Percentiles rank a stretch among this genome's conserved stretches.
Evolutionary conservation across 1,140 invertebrate species (phyloP).

Genomic region (Drosophila takahashii): DNA sequence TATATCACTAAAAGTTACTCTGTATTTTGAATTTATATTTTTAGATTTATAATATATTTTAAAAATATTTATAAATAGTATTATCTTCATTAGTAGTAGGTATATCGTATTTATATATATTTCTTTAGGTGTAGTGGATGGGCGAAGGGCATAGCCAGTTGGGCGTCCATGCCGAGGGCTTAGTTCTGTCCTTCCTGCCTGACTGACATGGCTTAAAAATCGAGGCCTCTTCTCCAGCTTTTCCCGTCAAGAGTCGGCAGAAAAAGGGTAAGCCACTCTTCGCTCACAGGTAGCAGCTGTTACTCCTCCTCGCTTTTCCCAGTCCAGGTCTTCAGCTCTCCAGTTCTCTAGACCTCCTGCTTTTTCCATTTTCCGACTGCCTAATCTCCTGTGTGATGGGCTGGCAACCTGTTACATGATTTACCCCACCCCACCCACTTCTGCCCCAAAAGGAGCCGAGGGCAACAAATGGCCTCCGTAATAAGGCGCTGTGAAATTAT

Average conservation of each 20-base stretch:
- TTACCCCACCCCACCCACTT: background rate
- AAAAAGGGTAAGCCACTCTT: slow-evolving; percentile 67
- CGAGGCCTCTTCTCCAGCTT: slow-evolving; percentile 45
- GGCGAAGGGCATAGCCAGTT: slow-evolving; percentile 8
- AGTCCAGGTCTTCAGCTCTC: background rate
- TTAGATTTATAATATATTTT: no score
- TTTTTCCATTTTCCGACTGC: slow-evolving; percentile 42
- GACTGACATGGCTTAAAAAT: slow-evolving; percentile 78
- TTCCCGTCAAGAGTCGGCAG: slow-evolving; percentile 22
- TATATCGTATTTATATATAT: background rate
- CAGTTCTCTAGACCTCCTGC: no score
- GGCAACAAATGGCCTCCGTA: slow-evolving; percentile 56
- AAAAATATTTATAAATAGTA: background rate
- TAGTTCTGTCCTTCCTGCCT: slow-evolving; percentile 56
- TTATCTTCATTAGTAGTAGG: no score
- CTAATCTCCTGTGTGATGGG: slow-evolving; percentile 75
- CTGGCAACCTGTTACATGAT: slow-evolving; percentile 71
- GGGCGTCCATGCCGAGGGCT: slow-evolving; percentile 25
- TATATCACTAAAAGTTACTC: no score
- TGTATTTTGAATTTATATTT: no score
- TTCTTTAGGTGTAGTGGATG: slow-evolving; percentile 7
- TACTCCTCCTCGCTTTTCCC: slow-evolving; percentile 25
- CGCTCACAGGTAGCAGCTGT: slow-evolving; percentile 61
- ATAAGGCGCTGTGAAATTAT: slow-evolving; percentile 74
- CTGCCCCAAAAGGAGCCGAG: slow-evolving; percentile 8